phyloP scores from a whole-genome alignment of 35 echinoderm and acorn worm species.

The Hemicentrotus pulcherrimus region DNA sequence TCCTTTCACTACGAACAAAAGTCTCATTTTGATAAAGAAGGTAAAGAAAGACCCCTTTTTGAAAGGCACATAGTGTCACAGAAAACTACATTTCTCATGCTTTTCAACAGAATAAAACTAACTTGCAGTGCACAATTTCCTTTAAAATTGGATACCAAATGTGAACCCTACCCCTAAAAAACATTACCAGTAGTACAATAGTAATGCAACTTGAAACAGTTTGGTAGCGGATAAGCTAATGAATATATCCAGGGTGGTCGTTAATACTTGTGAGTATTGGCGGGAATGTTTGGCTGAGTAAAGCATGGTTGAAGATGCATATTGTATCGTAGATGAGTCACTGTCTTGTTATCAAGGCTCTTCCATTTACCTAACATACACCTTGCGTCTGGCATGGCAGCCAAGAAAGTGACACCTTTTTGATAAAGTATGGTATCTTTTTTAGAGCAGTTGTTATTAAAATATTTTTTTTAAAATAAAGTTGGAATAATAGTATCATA shows the following conservation, averaged over 20 bases:
- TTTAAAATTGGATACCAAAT: not conserved
- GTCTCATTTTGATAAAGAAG: too few relatives aligned
- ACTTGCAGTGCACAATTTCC: not conserved
- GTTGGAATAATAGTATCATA: too few relatives aligned
- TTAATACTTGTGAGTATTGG: not conserved
- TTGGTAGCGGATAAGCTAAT: constrained; percentile 39
- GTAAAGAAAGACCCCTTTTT: too few relatives aligned
- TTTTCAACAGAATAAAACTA: not conserved
- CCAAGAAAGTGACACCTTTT: not conserved
- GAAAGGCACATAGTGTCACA: too few relatives aligned
- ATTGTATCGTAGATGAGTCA: constrained; percentile 13
- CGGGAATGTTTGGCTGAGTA: not conserved
- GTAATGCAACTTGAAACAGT: not conserved
- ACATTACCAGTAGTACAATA: not conserved
- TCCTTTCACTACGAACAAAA: too few relatives aligned
- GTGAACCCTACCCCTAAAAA: too few relatives aligned
- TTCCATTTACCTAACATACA: not conserved
- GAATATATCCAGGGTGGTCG: constrained; percentile 42
- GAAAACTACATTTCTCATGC: too few relatives aligned
- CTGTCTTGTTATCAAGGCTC: not conserved
- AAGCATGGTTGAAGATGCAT: not conserved
- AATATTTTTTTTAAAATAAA: too few relatives aligned
- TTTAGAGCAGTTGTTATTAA: too few relatives aligned
- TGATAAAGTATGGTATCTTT: too few relatives aligned
- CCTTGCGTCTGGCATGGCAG: not conserved